phyloP scores from a whole-genome alignment of 2,113 vertebrate genomes.

The Xiphias gladius region DNA sequence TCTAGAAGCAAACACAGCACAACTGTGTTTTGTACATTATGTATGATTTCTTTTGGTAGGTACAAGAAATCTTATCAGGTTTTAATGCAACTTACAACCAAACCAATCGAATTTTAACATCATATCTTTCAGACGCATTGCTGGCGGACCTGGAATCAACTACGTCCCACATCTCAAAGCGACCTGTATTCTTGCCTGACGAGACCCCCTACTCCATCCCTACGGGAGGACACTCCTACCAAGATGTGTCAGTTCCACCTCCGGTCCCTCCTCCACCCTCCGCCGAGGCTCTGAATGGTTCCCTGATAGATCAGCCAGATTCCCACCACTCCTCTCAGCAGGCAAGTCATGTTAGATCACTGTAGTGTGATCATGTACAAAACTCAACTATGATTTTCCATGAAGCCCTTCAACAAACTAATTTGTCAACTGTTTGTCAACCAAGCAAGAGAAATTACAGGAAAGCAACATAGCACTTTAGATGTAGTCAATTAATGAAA shows the following conservation, averaged over 20 bases:
- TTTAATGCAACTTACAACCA: neutral
- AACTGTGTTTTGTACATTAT: neutral
- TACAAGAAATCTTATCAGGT: neutral
- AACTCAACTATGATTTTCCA: neutral
- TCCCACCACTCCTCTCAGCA: constrained; percentile 89
- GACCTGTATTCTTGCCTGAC: constrained; percentile 91
- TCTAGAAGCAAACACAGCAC: neutral
- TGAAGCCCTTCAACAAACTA: neutral
- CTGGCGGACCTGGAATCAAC: constrained; percentile 97
- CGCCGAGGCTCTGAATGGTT: constrained; percentile 92
- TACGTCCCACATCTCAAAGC: constrained; percentile 96
- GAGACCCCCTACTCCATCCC: constrained; percentile 96
- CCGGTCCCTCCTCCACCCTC: constrained; percentile 92
- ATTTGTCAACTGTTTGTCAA: neutral
- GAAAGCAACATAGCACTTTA: neutral
- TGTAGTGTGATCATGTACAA: neutral
- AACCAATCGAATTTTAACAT: neutral
- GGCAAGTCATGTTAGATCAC: constrained; percentile 55
- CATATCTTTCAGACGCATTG: constrained; percentile 88
- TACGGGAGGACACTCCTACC: constrained; percentile 90
- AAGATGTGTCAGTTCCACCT: constrained; percentile 89
- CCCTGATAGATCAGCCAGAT: constrained; percentile 87
- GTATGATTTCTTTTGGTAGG: neutral
- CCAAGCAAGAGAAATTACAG: neutral
- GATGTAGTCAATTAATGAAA: neutral